Conservation (phyloP, 2,888 invertebrate genomes). For the Ferrisia virgata region DNA sequence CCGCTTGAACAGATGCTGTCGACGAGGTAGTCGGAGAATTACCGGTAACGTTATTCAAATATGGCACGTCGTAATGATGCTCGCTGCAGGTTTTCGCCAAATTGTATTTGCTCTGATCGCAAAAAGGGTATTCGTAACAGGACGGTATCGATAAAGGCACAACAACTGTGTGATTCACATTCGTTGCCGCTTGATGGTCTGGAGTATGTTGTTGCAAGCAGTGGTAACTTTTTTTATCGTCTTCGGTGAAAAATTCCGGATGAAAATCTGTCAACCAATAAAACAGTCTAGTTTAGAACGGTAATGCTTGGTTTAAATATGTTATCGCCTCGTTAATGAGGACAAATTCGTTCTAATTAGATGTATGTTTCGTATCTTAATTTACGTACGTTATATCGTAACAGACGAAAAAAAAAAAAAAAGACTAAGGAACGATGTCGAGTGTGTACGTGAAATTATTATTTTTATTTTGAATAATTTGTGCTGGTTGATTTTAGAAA, state of each 20-base stretch:
- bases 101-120: conserved; percentile 56
- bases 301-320: conserved; percentile 17
- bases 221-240: conserved; percentile 67
- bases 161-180: conserved; percentile 51
- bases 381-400: not conserved
- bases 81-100: conserved; percentile 67
- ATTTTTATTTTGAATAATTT: too few species aligned
- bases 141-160: conserved; percentile 55
- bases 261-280: conserved; percentile 67
- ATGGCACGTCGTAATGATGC: conserved; percentile 86
- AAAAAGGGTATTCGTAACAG: conserved; percentile 79
- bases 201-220: conserved; percentile 53
- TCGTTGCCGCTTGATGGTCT: conserved; percentile 45
- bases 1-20: conserved; percentile 49
- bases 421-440: not conserved
- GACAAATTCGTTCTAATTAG: conserved; percentile 19
- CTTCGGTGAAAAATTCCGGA: conserved; percentile 81
- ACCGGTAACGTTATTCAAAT: conserved; percentile 66
- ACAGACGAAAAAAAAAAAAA: not conserved
- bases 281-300: conserved; percentile 47
- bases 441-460: not conserved
- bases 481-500: too few species aligned
- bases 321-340: conserved; percentile 29
- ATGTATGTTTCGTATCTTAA: not conserved
- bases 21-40: conserved; percentile 51